A percentile compares a stretch with the other conserved stretches of the same genome.
phyloP scores from a whole-genome alignment of 2,797 vertebrate genomes.

The Danionella dracula region DNA sequence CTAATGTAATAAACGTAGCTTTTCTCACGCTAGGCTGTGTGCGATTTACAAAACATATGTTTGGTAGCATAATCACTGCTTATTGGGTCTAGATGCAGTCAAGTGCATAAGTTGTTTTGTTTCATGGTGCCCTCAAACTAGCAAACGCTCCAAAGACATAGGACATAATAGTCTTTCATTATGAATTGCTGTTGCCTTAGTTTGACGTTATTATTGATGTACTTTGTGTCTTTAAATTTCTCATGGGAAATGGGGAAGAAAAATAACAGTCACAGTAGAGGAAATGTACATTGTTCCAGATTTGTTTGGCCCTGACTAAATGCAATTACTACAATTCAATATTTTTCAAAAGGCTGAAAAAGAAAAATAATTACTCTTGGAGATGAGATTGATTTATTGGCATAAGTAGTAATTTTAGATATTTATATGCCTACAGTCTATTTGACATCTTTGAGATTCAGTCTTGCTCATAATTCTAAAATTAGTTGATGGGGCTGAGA shows the following conservation, averaged over 20 bases:
- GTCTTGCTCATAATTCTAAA: too few species aligned
- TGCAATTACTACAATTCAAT: conserved; percentile 16
- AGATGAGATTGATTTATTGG: background rate
- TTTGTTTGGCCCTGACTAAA: conserved; percentile 17
- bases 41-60: conserved; percentile 5
- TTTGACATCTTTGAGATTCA: too few species aligned
- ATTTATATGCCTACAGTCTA: too few species aligned
- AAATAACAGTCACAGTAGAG: conserved; percentile 9
- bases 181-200: background rate
- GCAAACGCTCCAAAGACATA: background rate
- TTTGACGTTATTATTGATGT: conserved; percentile 4
- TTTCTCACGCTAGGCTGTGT: background rate
- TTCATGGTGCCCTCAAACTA: conserved; percentile 2
- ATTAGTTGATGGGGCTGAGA: too few species aligned
- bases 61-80: background rate
- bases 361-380: background rate
- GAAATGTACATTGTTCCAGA: conserved; percentile 20
- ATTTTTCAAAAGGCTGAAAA: conserved; percentile 18
- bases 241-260: background rate
- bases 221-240: conserved; percentile 2
- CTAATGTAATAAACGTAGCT: background rate
- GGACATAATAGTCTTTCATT: background rate
- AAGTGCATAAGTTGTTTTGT: background rate
- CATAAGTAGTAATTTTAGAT: background rate
- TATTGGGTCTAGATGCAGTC: background rate